Conservation (phyloP, 2,797 vertebrate genomes). For the Syndactyla subalaris region DNA sequence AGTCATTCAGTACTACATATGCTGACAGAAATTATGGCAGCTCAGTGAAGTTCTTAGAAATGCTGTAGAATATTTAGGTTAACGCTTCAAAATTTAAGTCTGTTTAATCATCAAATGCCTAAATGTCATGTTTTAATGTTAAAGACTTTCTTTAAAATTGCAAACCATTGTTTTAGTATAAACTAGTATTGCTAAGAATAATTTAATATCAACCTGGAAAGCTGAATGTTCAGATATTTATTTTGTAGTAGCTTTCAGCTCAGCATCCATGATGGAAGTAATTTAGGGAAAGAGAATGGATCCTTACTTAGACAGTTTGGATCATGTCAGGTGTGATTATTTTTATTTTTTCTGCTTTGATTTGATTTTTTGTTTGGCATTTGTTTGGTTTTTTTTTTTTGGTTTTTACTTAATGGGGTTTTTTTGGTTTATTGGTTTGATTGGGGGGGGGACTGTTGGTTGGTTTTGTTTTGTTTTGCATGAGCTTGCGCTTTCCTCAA, state of each 20-base stretch:
- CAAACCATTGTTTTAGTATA: not conserved
- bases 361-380: not conserved
- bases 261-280: not conserved
- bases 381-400: not conserved
- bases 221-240: not conserved
- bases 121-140: slow-evolving; percentile 9
- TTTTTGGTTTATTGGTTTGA: not conserved
- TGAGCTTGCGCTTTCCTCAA: not conserved
- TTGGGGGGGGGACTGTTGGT: not conserved
- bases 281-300: not conserved
- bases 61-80: slow-evolving; percentile 59
- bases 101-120: slow-evolving; percentile 23
- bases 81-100: slow-evolving; percentile 70
- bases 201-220: slow-evolving; percentile 7
- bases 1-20: slow-evolving; percentile 92
- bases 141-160: slow-evolving; percentile 32
- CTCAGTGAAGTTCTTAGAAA: slow-evolving; percentile 90
- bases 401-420: not conserved
- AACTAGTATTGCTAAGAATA: slow-evolving; percentile 19
- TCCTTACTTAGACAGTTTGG: not conserved
- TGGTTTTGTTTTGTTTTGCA: not conserved
- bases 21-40: slow-evolving; percentile 93
- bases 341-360: too few species aligned
- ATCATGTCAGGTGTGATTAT: not conserved
- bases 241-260: not conserved